Conservation (phyloP, 2,888 invertebrate genomes). For the Caenorhabditis sp. region DNA sequence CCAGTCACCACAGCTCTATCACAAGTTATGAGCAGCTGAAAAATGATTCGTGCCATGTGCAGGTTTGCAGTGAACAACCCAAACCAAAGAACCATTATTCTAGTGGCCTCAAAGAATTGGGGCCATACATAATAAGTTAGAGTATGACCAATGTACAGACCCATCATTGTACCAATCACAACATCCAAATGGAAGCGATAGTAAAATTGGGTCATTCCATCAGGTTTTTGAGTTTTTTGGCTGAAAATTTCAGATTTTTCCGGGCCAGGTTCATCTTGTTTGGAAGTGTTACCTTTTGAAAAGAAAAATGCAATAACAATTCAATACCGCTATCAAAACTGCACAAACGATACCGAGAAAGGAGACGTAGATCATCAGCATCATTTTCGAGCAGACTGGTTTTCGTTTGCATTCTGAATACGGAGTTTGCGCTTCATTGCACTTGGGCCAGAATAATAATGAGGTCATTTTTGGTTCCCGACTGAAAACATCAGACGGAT, state of each 20-base stretch:
- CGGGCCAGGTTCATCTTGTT: too few relatives aligned
- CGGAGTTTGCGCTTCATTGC: not conserved
- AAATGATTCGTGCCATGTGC: not conserved
- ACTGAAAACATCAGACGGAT: too few relatives aligned
- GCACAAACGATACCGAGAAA: not conserved
- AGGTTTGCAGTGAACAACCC: not conserved
- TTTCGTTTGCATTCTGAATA: not conserved
- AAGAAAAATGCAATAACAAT: not conserved
- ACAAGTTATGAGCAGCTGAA: not conserved
- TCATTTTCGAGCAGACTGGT: conserved; percentile 2
- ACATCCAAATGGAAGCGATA: conserved; percentile 21
- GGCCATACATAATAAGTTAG: not conserved
- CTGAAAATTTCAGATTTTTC: conserved; percentile 9
- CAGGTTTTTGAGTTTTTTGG: not conserved
- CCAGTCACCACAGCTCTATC: not conserved
- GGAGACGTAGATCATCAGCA: not conserved
- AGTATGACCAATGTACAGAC: not conserved
- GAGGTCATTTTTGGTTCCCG: too few relatives aligned
- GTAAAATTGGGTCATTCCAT: conserved; percentile 17
- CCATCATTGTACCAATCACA: not conserved
- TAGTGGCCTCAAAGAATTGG: not conserved
- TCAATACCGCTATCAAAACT: not conserved
- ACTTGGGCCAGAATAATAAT: not conserved
- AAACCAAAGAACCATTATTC: not conserved
- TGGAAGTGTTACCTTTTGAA: not conserved